Evolutionary conservation across 2,888 invertebrate genomes (phyloP).

Genomic region (Trachelus iudaicus): DNA sequence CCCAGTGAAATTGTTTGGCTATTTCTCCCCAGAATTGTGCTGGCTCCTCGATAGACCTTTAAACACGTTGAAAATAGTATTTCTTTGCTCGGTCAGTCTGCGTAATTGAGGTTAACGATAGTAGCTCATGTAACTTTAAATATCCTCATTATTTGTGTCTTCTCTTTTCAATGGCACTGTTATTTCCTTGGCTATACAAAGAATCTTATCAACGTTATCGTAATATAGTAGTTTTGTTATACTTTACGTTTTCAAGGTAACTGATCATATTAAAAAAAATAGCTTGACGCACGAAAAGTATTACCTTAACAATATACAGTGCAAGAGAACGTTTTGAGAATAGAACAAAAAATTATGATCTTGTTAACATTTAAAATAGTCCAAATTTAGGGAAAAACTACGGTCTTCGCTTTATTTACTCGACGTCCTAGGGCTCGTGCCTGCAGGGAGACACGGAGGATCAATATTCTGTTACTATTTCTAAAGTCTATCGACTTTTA

Average conservation of each 20-base stretch:
- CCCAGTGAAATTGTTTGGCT: conserved; percentile 95
- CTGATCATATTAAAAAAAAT: not conserved
- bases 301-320: not conserved
- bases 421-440: not conserved
- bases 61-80: conserved; percentile 15
- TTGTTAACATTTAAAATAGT: not conserved
- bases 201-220: not conserved
- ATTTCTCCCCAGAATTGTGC: conserved; percentile 94
- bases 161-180: conserved; percentile 3
- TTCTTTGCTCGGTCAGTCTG: not conserved
- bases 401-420: not conserved
- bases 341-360: not conserved
- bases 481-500: conserved; percentile 14
- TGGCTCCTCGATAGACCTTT: conserved; percentile 84
- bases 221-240: not conserved
- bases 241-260: not conserved
- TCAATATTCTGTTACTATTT: conserved; percentile 51
- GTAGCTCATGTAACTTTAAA: not conserved
- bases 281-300: not conserved
- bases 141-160: not conserved
- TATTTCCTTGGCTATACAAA: not conserved
- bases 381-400: not conserved
- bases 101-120: not conserved
- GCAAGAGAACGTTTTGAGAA: not conserved
- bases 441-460: conserved; percentile 16